These are phyloP conservation scores for Stegastes partitus DNA, from an alignment of 2,113 vertebrate genomes.

Conservation along the genomic window DNA sequence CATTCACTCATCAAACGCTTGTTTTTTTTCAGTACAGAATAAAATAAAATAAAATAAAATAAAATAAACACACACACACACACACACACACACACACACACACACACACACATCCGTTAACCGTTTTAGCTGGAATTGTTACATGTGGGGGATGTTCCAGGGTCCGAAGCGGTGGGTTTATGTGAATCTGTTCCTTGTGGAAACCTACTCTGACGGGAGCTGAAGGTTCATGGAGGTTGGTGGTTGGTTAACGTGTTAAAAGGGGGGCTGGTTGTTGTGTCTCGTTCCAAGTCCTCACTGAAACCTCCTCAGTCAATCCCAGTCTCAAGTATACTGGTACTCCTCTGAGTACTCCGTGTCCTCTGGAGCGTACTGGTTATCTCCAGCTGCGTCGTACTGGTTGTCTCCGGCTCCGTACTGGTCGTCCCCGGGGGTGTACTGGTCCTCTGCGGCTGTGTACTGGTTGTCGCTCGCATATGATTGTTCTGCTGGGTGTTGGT, in stretches of 20 bases:
- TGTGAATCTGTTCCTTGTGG: slow-evolving; percentile 4
- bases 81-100: too few relatives aligned
- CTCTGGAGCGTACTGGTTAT: slow-evolving; percentile 56
- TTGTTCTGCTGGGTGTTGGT: slow-evolving; percentile 48
- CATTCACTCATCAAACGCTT: neutral
- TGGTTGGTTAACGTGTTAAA: slow-evolving; percentile 44
- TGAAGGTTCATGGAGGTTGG: slow-evolving; percentile 30
- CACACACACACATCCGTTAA: neutral
- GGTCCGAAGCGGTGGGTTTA: slow-evolving; percentile 26
- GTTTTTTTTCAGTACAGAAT: neutral
- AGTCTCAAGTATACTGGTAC: slow-evolving; percentile 63
- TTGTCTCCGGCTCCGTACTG: neutral
- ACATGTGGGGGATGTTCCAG: slow-evolving; percentile 3
- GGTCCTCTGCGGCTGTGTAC: neutral
- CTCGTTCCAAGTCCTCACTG: slow-evolving; percentile 71
- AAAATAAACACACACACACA: too few relatives aligned
- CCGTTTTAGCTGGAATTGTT: neutral
- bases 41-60: neutral
- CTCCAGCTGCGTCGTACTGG: neutral
- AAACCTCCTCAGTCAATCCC: slow-evolving; percentile 52
- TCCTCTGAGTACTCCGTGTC: slow-evolving; percentile 66
- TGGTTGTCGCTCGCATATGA: neutral
- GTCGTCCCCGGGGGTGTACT: neutral
- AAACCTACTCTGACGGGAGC: slow-evolving; percentile 13
- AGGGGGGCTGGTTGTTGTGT: slow-evolving; percentile 55